Base-by-base conservation (phyloP, 2,113 vertebrate species). In the Corydoras sp. region DNA sequence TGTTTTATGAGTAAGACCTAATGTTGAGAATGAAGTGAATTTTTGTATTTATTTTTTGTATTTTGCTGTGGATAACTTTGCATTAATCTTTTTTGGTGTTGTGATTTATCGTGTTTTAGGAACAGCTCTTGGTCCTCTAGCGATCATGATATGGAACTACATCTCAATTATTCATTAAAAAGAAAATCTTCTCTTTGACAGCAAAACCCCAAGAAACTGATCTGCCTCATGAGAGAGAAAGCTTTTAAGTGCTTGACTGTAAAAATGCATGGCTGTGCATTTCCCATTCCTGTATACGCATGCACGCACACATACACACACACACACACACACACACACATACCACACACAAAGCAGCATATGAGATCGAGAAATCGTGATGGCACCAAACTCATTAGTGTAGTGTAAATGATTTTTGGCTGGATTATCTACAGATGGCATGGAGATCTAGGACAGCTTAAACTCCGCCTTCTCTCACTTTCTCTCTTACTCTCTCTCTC, bases 211-310 rank as follows among this genome's bases (percentile, higher is more conserved):
- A 65, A 58, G 74, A 80, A 80, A 64, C 58, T 58, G 72, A 80
- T 72, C 66, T 24, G 32, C 78, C 63, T 74, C 32, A 12, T 11
- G 69, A 73, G 77, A 62, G 18, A 70, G 13, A 12, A 67, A 32
- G 67, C 71, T 80, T 69, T 79, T 77, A 77, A 79, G 75, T 74
- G 71, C 71, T 68, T 71, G 67, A 61, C 54, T 63, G 62, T 70
- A 49, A 49, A 53, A 48, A 64, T n/a, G 54, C 60, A 43, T 43
- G 35, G 35, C 7, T 43, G 35, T 43, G 35, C 4, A 43, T 43
- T 43, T 43, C 7, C 7, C 7, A 43, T 43, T 8, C 35, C 35
- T 43, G 7, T 43, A 43, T 62, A 5, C 35, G 18, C 15, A 30
- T 53, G 55, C 29, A 32, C 24, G 53, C 35, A 59, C 56, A 66